Evolutionary conservation across 1,140 invertebrate species (phyloP), one percentile per base, ranked within the genome.

Genomic region (Paralvinella palmiformis): DNA sequence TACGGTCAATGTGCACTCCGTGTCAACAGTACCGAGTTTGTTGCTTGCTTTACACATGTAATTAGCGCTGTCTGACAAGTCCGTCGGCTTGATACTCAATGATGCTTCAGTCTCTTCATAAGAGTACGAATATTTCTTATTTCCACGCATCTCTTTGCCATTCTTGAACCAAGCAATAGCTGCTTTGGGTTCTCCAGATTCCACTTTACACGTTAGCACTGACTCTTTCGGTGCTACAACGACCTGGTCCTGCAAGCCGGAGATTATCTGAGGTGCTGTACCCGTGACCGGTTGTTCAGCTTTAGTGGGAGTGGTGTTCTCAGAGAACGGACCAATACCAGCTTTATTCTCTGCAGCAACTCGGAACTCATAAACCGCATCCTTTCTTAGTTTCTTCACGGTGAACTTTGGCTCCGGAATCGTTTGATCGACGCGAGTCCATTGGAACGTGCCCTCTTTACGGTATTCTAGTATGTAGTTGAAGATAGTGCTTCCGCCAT

Each of bases 291-390:
- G n/a, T n/a, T n/a, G n/a, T n/a, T n/a, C n/a, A n/a, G n/a, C n/a
- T 57, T 57, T 57, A 35, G 37, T 36, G n/a, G 53, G 45, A 63
- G 60, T 69, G 57, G 63, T 65, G 56, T 69, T 69, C 33, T 53
- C 20, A 20, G 91, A 93, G 37, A 91, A 89, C 65, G 86, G 85
- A 44, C 91, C 91, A 10, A 91, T 84, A 37, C 94, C 94, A 59
- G 93, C 94, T 22, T 92, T 91, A 80, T 97, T 97, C 10, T 92
- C 85, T 24, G 94, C 94, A 7, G 89, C 89, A 2, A 97, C 88
- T 69, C 94, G 87, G 79, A 97, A 98, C 80, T 97, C 92, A 75
- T 98, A 98, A 74, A 92, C 89, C 77, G 95, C 92, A 66, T 91
- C 92, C 75, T 93, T 90, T 62, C 88, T 86, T 22, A 97, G 92